These are phyloP conservation scores for Eueremaeus valkanovi DNA, from an alignment of 2,888 invertebrate genomes.

Conservation along the genomic window DNA sequence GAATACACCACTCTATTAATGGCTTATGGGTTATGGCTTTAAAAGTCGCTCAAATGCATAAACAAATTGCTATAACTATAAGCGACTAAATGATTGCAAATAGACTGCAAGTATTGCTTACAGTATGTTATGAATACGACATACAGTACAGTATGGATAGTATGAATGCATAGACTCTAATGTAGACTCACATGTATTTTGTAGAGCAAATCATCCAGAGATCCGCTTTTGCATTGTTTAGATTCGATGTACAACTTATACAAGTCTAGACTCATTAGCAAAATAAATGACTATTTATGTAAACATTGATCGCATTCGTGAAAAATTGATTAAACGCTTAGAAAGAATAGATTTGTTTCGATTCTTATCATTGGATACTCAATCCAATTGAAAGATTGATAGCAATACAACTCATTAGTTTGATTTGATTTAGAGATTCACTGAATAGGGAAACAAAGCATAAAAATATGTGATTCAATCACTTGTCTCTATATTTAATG, in stretches of 20 bases:
- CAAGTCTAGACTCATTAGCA: neutral
- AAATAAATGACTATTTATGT: neutral
- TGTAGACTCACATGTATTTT: too few species aligned
- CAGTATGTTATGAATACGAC: neutral
- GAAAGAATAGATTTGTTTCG: neutral
- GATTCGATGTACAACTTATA: neutral
- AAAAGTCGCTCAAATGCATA: neutral
- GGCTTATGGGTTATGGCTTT: neutral
- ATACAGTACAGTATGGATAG: too few species aligned
- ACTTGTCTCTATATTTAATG: slow-evolving; percentile 32
- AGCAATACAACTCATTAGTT: slow-evolving; percentile 20
- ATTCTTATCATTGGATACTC: slow-evolving; percentile 24
- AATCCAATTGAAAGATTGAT: too few species aligned
- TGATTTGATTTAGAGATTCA: slow-evolving; percentile 29
- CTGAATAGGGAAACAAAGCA: neutral
- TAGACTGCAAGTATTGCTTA: neutral
- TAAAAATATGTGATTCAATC: neutral
- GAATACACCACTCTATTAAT: neutral
- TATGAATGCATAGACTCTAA: too few species aligned
- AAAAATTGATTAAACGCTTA: neutral
- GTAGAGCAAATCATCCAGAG: neutral
- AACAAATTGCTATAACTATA: neutral
- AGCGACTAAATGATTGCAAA: too few species aligned
- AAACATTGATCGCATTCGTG: neutral
- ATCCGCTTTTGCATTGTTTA: neutral